phyloP scores from a whole-genome alignment of 2,113 vertebrate species.

The Mirza zaza region DNA sequence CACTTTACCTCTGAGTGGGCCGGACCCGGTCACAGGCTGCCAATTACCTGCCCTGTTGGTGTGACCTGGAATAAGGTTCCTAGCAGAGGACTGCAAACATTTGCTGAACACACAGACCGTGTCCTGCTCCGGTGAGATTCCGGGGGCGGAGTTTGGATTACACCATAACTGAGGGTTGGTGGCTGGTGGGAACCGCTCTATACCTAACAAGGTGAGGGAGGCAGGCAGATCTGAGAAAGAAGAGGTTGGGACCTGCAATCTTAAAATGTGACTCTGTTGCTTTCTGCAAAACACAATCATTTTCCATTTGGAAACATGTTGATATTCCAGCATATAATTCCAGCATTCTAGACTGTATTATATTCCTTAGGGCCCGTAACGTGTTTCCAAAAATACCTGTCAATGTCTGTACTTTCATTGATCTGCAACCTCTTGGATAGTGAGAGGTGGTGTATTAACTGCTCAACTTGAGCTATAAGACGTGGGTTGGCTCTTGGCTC shows the following conservation, averaged over 20 bases:
- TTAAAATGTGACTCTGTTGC: background rate
- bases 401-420: background rate
- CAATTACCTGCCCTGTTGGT: background rate
- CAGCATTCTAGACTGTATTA: background rate
- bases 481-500: background rate
- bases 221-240: background rate
- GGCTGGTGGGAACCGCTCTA: background rate
- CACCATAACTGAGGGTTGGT: background rate
- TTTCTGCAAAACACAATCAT: background rate
- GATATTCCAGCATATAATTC: background rate
- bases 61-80: slow-evolving; percentile 37
- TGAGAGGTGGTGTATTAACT: background rate
- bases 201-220: rapidly evolving
- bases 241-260: background rate
- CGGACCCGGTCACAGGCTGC: background rate
- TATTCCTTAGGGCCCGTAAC: background rate
- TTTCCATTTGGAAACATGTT: background rate
- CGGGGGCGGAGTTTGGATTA: background rate
- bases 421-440: background rate
- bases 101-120: slow-evolving; percentile 64
- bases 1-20: background rate
- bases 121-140: background rate
- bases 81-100: slow-evolving; percentile 68
- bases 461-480: background rate
- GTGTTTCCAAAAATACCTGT: background rate